Evolutionary conservation across 2,113 vertebrate genomes (phyloP).

Genomic region (Zapornia atra): DNA sequence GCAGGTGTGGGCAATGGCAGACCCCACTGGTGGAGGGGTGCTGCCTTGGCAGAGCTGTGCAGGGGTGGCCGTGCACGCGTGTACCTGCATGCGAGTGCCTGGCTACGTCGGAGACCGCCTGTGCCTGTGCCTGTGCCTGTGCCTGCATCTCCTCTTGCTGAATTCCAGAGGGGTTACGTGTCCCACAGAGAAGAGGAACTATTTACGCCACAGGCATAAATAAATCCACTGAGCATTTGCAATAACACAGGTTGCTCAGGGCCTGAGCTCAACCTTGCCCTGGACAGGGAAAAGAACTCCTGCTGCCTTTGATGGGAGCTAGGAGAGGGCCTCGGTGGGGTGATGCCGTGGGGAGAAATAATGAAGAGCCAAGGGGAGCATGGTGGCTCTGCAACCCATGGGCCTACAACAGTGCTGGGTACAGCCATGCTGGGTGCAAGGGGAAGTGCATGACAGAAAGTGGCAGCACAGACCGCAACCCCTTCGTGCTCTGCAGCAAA

Average conservation of each 20-base stretch:
- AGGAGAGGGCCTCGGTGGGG: rapidly evolving
- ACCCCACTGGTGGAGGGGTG: rapidly evolving
- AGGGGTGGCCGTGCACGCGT: background rate
- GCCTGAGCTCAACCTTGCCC: background rate
- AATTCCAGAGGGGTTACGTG: conserved; percentile 54
- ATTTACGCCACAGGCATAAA: conserved; percentile 66
- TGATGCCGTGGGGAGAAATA: rapidly evolving
- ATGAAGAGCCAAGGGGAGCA: rapidly evolving
- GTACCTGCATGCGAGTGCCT: rapidly evolving
- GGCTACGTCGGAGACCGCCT: rapidly evolving
- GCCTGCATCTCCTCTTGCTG: background rate
- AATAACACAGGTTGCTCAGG: background rate
- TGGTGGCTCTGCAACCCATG: rapidly evolving
- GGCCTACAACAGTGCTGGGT: background rate
- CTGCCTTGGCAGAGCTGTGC: background rate
- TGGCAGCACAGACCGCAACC: background rate
- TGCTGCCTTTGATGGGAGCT: background rate
- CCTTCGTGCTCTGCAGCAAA: background rate
- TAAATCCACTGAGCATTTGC: conserved; percentile 25
- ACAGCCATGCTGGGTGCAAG: background rate
- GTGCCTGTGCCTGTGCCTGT: background rate
- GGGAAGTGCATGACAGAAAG: rapidly evolving
- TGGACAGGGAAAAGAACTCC: background rate
- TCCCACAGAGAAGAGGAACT: conserved; percentile 11
- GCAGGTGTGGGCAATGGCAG: background rate